Evolutionary conservation across 2,888 invertebrate species (phyloP), one percentile per base, ranked within the genome.

Genomic region (Cataglyphis rosenhaueri): DNA sequence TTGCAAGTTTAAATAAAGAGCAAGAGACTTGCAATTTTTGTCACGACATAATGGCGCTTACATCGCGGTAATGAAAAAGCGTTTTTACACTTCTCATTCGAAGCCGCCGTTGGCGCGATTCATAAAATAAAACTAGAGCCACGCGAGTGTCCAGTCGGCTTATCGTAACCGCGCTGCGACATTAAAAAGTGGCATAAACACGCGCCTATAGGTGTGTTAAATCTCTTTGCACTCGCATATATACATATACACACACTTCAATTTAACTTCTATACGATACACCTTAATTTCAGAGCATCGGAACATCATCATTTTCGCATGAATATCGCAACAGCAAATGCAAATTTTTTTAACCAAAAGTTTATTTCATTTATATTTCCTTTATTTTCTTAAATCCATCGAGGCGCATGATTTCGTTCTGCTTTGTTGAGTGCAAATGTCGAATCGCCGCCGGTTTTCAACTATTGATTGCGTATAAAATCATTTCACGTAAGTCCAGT

Each of bases 371-470:
- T 44, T 44, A 44, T 44, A 15, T 44, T 44, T 44, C 44, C 25
- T 79, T 79, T 79, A 71, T 79, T 71, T 79, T 44, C 25, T 71
- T 79, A 71, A 59, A 71, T 79, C 59, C 35, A 59, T 44, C 73
- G 21, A 12, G 18, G 44, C 32, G 52, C 57, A 15, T 71, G 35
- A 71, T 59, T 44, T 59, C 59, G 78, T 70, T 71, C 44, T n/a
- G 59, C 73, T 59, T 21, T 21, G 73, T 59, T 59, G 38, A 74
- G 52, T 65, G 55, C 41, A 57, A 76, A 76, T 21, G 41, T 29
- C 32, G 25, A 29, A 21, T 44, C 44, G 21, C 32, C 25, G 38
- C 29, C 6, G 57, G 41, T 68, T 41, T 70, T 59, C 21, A 48
- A 78, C 12, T 59, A 8, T 21, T 15, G 78, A 68, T 70, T 48